A percentile compares a stretch with the other conserved stretches of the same genome.
Evolutionary conservation across 2,113 vertebrate genomes (phyloP).

Genomic region (Crocuta crocuta): DNA sequence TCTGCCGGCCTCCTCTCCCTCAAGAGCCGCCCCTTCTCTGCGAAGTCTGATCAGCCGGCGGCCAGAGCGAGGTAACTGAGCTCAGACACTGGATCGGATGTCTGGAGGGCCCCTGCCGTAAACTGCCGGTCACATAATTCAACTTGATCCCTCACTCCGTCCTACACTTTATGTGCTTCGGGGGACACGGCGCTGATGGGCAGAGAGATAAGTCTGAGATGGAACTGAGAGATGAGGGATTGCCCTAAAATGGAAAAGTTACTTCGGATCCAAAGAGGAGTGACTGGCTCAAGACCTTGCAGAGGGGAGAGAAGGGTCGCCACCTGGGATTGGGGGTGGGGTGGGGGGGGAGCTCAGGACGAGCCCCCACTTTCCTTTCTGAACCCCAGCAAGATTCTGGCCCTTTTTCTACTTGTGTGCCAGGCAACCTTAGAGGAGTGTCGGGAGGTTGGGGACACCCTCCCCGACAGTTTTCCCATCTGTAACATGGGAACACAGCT

Average conservation of each 20-base stretch:
- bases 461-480: not conserved
- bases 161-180: constrained; percentile 58
- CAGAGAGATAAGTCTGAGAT: constrained; percentile 57
- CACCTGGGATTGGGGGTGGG: no score
- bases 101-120: constrained; percentile 41
- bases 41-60: not conserved
- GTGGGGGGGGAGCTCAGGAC: no score
- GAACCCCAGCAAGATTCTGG: fast-evolving
- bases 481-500: not conserved
- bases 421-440: not conserved
- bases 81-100: constrained; percentile 68
- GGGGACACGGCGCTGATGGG: constrained; percentile 45
- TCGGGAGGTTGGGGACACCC: not conserved
- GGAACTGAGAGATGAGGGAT: not conserved
- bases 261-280: constrained; percentile 18
- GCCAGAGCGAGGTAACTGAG: constrained; percentile 40
- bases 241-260: constrained; percentile 70
- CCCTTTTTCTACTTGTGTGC: not conserved
- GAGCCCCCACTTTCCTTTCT: not conserved
- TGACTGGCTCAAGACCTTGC: not conserved
- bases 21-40: not conserved
- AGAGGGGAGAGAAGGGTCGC: not conserved
- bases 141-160: constrained; percentile 58
- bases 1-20: not conserved
- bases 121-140: constrained; percentile 74